Percentiles rank a stretch among this genome's conserved stretches.
Conservation (phyloP, 2,113 vertebrate species). For the Hylia prasina region DNA sequence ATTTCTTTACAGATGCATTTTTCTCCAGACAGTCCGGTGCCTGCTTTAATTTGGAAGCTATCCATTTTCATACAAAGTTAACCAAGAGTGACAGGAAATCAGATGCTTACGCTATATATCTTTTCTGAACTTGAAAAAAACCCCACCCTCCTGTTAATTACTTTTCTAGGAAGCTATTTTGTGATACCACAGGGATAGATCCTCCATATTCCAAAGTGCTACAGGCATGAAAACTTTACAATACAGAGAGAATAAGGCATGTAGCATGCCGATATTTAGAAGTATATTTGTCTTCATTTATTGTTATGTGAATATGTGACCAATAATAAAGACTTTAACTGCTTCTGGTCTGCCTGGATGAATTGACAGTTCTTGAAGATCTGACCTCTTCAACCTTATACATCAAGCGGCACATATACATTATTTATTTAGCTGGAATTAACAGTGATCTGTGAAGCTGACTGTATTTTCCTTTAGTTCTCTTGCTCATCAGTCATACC, state of each 20-base stretch:
- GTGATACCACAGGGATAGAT: conserved; percentile 44
- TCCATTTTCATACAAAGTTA: conserved; percentile 76
- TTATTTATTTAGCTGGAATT: conserved; percentile 61
- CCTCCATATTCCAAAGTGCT: conserved; percentile 26
- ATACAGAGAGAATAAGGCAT: background rate
- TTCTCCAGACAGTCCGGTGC: conserved; percentile 67
- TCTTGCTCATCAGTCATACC: background rate
- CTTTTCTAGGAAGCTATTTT: conserved; percentile 73
- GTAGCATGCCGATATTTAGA: conserved; percentile 20
- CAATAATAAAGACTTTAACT: conserved; percentile 19
- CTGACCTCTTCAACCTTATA: conserved; percentile 40
- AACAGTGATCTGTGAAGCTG: conserved; percentile 33
- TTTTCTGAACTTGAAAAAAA: conserved; percentile 59
- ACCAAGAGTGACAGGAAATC: conserved; percentile 74
- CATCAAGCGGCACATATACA: background rate
- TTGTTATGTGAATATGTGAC: conserved; percentile 2
- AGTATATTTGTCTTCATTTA: conserved; percentile 39
- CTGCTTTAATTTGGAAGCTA: conserved; percentile 74
- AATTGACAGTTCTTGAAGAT: conserved; percentile 1
- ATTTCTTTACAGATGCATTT: conserved; percentile 61
- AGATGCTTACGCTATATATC: conserved; percentile 59
- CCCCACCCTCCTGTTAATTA: conserved; percentile 58
- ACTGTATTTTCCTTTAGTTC: background rate
- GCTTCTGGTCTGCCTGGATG: background rate
- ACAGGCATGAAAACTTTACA: conserved; percentile 33